Percentiles rank a stretch among this genome's conserved stretches.
Evolutionary conservation across 2,113 vertebrate genomes (phyloP).

Genomic region (Cinclus cinclus): DNA sequence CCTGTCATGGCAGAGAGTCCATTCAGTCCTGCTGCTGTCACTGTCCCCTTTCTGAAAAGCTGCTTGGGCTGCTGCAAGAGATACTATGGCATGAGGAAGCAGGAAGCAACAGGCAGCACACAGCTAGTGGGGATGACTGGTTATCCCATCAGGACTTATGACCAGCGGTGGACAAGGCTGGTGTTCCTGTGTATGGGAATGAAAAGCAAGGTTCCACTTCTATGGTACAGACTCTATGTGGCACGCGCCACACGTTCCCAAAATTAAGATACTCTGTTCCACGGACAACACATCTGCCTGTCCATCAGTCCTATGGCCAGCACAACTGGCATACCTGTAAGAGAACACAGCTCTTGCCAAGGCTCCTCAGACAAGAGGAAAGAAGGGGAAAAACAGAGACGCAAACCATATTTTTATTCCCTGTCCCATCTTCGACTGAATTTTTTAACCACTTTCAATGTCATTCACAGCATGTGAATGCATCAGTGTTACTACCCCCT

Average conservation of each 20-base stretch:
- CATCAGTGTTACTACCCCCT: background rate
- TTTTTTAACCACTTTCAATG: background rate
- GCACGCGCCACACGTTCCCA: fast-evolving
- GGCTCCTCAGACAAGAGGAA: background rate
- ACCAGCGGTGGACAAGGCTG: background rate
- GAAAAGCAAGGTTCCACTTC: background rate
- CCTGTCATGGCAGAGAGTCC: background rate
- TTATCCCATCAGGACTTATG: background rate
- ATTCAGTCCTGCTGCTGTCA: background rate
- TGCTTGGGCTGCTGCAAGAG: background rate
- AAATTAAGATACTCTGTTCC: background rate
- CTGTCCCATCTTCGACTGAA: background rate
- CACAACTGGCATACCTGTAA: background rate
- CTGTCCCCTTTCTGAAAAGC: background rate
- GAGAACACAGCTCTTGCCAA: background rate
- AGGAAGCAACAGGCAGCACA: background rate
- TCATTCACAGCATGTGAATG: background rate
- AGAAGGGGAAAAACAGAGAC: background rate
- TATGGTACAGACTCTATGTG: background rate
- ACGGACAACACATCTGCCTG: background rate
- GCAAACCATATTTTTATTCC: background rate
- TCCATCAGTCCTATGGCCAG: background rate
- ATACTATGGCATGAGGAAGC: background rate
- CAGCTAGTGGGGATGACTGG: background rate
- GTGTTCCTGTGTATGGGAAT: background rate